A percentile compares a stretch with the other conserved stretches of the same genome.
These are phyloP conservation scores for Diabrotica balteata DNA, from an alignment of 2,888 invertebrate species.

Conservation along the genomic window DNA sequence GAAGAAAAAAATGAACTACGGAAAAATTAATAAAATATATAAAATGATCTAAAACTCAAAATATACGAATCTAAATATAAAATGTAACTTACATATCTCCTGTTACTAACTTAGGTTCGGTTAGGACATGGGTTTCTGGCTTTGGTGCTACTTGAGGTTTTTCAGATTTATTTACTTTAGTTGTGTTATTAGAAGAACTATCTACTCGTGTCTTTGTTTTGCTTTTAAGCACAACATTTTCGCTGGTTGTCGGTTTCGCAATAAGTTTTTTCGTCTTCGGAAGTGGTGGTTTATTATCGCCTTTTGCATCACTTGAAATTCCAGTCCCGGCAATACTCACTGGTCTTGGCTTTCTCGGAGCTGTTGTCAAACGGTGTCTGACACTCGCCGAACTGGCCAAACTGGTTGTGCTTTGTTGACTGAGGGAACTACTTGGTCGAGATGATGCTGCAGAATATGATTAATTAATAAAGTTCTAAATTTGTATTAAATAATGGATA, in stretches of 20 bases:
- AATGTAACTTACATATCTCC: conserved; percentile 36
- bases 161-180: conserved; percentile 32
- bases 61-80: neutral
- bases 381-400: conserved; percentile 64
- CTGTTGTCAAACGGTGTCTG: conserved; percentile 69
- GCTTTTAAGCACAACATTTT: conserved; percentile 29
- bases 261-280: conserved; percentile 59
- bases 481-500: too few species aligned
- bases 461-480: too few species aligned
- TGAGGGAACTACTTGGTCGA: conserved; percentile 87
- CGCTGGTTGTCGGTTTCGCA: conserved; percentile 21
- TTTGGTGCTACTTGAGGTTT: conserved; percentile 40
- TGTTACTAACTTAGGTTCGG: conserved; percentile 21
- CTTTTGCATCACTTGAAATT: conserved; percentile 64
- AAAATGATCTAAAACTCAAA: neutral
- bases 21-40: neutral
- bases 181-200: conserved; percentile 28
- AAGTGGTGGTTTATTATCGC: conserved; percentile 63
- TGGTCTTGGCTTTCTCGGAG: conserved; percentile 77
- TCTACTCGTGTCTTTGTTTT: conserved; percentile 44
- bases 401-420: conserved; percentile 71
- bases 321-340: conserved; percentile 86
- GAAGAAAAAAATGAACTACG: too few species aligned
- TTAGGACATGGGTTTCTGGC: conserved; percentile 27
- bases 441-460: conserved; percentile 68